A percentile compares a stretch with the other conserved stretches of the same genome.
Conservation (phyloP, 2,113 vertebrate genomes). For the Toxostoma redivivum region DNA sequence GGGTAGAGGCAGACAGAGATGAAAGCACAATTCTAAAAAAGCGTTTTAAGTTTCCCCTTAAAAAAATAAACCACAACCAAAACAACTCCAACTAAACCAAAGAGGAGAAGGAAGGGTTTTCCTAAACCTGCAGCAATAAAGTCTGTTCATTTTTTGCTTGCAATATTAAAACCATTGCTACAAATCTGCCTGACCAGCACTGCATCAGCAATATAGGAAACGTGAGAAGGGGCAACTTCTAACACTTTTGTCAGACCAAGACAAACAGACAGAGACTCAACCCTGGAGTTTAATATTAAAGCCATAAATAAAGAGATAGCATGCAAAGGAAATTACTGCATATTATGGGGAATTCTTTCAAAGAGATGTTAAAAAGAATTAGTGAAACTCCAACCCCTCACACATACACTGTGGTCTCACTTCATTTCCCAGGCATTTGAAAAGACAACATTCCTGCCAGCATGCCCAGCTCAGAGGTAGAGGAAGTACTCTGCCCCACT, state of each 20-base stretch:
- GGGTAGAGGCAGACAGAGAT: constrained; percentile 3
- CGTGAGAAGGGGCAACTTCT: neutral
- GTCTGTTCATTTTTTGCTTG: neutral
- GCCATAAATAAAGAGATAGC: neutral
- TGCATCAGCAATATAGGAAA: neutral
- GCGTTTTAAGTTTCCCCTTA: neutral
- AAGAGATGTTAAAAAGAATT: neutral
- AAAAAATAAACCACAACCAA: neutral
- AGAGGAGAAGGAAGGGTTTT: neutral
- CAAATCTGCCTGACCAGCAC: neutral
- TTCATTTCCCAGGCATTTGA: neutral
- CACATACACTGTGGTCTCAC: neutral
- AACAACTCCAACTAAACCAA: neutral
- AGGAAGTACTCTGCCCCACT: neutral
- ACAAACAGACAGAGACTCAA: neutral
- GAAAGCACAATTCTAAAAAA: constrained; percentile 16
- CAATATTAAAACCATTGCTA: neutral
- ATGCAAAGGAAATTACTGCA: neutral
- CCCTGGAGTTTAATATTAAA: neutral
- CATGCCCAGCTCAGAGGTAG: neutral
- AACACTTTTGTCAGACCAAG: neutral
- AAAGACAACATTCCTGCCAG: neutral
- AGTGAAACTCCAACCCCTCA: neutral
- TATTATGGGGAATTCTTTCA: neutral
- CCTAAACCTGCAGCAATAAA: neutral